phyloP scores from a whole-genome alignment of 2,113 vertebrate species.

The Litocranius walleri region DNA sequence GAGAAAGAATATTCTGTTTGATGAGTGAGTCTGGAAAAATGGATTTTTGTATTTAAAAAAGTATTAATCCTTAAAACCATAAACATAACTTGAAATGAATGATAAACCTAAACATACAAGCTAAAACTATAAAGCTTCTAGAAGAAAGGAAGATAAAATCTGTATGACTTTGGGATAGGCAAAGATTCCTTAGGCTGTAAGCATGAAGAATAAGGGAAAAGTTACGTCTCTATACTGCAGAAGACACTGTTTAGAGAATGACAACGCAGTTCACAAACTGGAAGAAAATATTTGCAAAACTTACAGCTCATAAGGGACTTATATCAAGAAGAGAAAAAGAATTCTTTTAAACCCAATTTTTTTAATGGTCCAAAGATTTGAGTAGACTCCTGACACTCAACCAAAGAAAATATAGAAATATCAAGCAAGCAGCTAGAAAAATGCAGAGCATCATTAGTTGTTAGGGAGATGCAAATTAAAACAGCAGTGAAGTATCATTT shows the following conservation, averaged over 20 bases:
- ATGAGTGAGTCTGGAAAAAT: neutral
- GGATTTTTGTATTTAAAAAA: neutral
- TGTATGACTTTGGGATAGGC: neutral
- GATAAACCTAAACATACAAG: neutral
- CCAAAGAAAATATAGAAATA: neutral
- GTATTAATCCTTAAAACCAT: neutral
- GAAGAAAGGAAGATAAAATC: neutral
- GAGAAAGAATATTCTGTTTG: neutral
- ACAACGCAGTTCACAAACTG: neutral
- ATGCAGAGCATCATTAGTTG: neutral
- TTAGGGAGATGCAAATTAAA: neutral
- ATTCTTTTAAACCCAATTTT: neutral
- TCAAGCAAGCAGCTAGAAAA: neutral
- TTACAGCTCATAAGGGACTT: neutral
- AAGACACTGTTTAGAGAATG: neutral
- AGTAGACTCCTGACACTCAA: neutral
- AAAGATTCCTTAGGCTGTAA: neutral
- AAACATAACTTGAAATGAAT: neutral
- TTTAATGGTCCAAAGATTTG: neutral
- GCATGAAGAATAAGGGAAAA: neutral
- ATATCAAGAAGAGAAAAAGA: neutral
- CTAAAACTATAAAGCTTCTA: neutral
- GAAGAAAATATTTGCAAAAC: neutral
- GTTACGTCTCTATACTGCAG: neutral
- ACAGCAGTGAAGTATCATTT: neutral